phyloP scores from a whole-genome alignment of 2,113 vertebrate species.

The Gorsachius goisagi region DNA sequence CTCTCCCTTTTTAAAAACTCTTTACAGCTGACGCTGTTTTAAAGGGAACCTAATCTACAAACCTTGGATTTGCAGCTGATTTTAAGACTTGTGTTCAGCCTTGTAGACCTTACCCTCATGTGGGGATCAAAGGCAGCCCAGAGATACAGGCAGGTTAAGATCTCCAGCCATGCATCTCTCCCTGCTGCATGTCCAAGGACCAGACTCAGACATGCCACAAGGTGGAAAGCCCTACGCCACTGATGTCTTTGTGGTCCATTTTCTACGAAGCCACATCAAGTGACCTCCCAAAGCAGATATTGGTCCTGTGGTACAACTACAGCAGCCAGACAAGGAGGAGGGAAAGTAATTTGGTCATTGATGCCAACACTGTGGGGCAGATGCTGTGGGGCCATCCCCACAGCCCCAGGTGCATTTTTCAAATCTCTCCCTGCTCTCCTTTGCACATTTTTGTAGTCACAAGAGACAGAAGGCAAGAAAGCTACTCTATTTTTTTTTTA shows the following conservation, averaged over 20 bases:
- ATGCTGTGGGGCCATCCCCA: background rate
- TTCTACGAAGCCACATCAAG: background rate
- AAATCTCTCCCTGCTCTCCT: background rate
- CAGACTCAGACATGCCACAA: background rate
- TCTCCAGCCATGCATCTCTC: background rate
- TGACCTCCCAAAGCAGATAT: background rate
- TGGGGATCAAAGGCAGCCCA: background rate
- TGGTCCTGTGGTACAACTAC: background rate
- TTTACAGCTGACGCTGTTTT: background rate
- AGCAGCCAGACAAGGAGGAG: background rate
- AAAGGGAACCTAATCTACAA: background rate
- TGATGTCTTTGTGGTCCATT: background rate
- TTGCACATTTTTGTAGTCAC: background rate
- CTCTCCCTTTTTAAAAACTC: background rate
- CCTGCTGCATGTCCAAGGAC: background rate
- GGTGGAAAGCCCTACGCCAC: background rate
- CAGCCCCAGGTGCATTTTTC: background rate
- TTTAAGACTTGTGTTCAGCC: background rate
- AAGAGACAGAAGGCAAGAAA: background rate
- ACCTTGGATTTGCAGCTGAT: background rate
- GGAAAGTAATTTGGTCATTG: background rate
- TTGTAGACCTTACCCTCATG: background rate
- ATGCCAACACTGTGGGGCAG: background rate
- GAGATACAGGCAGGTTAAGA: accelerated
- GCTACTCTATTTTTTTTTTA: background rate